These are phyloP conservation scores for Bursaphelenchus okinawaensis DNA, from an alignment of 2,888 invertebrate genomes.

Conservation along the genomic window DNA sequence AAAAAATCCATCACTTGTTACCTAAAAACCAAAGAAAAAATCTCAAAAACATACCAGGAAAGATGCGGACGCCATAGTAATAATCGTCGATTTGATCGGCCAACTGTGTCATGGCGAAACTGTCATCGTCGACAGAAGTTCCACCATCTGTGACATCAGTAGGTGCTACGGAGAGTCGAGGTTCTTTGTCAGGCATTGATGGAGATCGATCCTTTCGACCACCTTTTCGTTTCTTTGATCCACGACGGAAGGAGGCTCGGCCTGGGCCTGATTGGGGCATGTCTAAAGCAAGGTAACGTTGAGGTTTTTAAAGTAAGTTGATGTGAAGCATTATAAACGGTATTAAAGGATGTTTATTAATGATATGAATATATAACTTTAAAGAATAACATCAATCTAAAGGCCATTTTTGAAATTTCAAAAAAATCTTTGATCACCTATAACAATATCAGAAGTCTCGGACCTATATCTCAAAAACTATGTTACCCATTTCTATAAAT, in stretches of 20 bases:
- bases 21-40: too few species aligned
- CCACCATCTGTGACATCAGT: slow-evolving; percentile 18
- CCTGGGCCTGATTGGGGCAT: slow-evolving; percentile 55
- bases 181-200: slow-evolving; percentile 10
- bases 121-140: slow-evolving; percentile 28
- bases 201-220: slow-evolving; percentile 26
- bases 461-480: too few species aligned
- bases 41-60: slow-evolving; percentile 73
- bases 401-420: too few species aligned
- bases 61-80: slow-evolving; percentile 79
- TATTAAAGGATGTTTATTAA: too few species aligned
- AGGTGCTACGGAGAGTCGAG: slow-evolving; percentile 19
- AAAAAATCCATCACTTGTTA: too few species aligned
- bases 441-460: too few species aligned
- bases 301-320: too few species aligned
- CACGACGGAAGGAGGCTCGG: slow-evolving; percentile 35
- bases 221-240: slow-evolving; percentile 44
- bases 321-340: too few species aligned
- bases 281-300: slow-evolving; percentile 26
- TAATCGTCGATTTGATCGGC: slow-evolving; percentile 78
- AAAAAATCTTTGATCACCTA: too few species aligned
- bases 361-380: too few species aligned
- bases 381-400: too few species aligned
- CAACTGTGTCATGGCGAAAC: slow-evolving; percentile 34
- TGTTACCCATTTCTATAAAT: too few species aligned